phyloP scores from a whole-genome alignment of 2,797 vertebrate species.

The Paratrypauchen microcephalus region DNA sequence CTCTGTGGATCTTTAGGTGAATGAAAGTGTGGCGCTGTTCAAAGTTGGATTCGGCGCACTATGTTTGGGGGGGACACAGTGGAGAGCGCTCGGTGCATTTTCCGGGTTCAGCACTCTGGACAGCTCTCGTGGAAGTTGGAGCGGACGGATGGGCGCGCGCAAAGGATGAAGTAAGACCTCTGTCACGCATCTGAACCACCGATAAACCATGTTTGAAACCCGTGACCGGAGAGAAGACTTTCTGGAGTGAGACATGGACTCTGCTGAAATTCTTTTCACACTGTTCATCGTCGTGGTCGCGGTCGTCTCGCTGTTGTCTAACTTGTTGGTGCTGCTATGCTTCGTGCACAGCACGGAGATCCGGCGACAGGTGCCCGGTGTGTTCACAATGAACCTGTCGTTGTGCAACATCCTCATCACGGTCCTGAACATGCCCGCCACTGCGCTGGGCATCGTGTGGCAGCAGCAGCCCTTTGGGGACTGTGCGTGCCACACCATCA shows the following conservation, averaged over 20 bases:
- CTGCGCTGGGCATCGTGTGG: slow-evolving; percentile 76
- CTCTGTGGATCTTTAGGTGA: background rate
- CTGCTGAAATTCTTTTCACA: slow-evolving; percentile 80
- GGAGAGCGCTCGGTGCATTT: slow-evolving; percentile 7
- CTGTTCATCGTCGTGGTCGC: slow-evolving; percentile 81
- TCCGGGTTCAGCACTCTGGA: slow-evolving; percentile 77
- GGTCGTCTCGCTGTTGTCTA: slow-evolving; percentile 81
- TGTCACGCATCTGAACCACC: slow-evolving; percentile 8
- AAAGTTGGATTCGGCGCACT: background rate
- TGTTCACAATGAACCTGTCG: slow-evolving; percentile 85
- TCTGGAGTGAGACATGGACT: slow-evolving; percentile 83
- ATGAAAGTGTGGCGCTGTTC: background rate
- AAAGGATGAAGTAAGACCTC: slow-evolving; percentile 45
- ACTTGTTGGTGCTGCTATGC: slow-evolving; percentile 84
- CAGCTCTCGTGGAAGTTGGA: slow-evolving; percentile 68
- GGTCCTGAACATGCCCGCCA: slow-evolving; percentile 83
- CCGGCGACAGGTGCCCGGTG: slow-evolving; percentile 83
- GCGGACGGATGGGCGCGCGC: slow-evolving; percentile 39
- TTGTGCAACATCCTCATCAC: slow-evolving; percentile 87
- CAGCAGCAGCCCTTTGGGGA: slow-evolving; percentile 81
- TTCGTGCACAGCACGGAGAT: slow-evolving; percentile 85
- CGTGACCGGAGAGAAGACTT: slow-evolving; percentile 47
- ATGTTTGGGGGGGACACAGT: background rate
- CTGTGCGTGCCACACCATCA: slow-evolving; percentile 78
- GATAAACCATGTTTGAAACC: slow-evolving; percentile 52